Conservation (phyloP, 2,888 invertebrate genomes). For the Romanomermis culicivorax region DNA sequence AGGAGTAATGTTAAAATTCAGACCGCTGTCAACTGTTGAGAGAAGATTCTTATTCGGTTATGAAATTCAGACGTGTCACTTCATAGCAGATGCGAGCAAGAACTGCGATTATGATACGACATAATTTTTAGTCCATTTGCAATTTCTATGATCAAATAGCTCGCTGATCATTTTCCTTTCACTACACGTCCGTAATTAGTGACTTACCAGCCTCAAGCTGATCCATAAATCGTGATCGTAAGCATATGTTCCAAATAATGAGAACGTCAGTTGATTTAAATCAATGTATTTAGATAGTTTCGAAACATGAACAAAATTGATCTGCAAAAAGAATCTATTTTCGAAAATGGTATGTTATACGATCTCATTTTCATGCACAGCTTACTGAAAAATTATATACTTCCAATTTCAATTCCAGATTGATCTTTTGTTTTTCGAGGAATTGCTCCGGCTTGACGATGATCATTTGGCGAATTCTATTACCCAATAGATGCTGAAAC, state of each 20-base stretch:
- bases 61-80: too few species aligned
- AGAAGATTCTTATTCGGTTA: too few species aligned
- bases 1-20: too few species aligned
- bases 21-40: too few species aligned
- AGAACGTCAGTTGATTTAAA: slow-evolving; percentile 45
- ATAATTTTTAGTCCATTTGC: too few species aligned
- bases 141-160: too few species aligned
- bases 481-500: slow-evolving; percentile 20
- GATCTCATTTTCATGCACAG: background rate
- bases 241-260: slow-evolving; percentile 47
- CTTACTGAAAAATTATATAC: slow-evolving; percentile 21
- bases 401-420: slow-evolving; percentile 21
- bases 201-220: slow-evolving; percentile 47
- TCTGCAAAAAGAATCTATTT: too few species aligned
- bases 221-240: slow-evolving; percentile 55
- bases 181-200: too few species aligned
- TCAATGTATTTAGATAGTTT: slow-evolving; percentile 49
- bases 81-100: too few species aligned
- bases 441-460: slow-evolving; percentile 51
- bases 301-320: slow-evolving; percentile 45
- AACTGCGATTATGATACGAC: too few species aligned
- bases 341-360: too few species aligned
- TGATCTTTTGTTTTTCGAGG: slow-evolving; percentile 48
- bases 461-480: slow-evolving; percentile 27
- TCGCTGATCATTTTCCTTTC: too few species aligned